phyloP scores from a whole-genome alignment of 2,113 vertebrate species.

The Nothocercus nigrocapillus region DNA sequence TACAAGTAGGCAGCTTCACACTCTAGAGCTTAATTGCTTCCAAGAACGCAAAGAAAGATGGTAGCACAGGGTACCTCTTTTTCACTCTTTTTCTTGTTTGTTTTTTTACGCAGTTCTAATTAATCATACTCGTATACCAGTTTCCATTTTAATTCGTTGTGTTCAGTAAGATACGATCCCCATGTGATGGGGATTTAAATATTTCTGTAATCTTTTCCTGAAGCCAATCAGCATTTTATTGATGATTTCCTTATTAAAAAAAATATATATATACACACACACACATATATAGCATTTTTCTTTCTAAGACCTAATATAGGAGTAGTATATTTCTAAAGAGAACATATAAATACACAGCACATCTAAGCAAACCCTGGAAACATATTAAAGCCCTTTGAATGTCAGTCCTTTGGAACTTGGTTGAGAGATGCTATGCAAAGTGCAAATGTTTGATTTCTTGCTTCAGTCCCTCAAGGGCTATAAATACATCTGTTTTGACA shows the following conservation, averaged over 20 bases:
- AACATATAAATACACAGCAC: neutral
- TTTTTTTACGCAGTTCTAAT: neutral
- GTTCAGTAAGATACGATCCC: neutral
- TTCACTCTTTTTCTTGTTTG: neutral
- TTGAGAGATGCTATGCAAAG: neutral
- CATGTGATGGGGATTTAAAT: neutral
- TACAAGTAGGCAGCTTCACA: conserved; percentile 1
- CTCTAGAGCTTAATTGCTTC: conserved; percentile 30
- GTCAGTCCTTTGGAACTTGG: neutral
- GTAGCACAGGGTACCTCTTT: neutral
- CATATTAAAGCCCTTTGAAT: neutral
- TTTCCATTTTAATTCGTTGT: neutral
- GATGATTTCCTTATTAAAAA: neutral
- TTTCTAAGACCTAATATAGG: neutral
- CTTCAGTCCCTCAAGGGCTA: conserved; percentile 34
- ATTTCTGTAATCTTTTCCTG: neutral
- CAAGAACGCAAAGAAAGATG: neutral
- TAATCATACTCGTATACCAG: neutral
- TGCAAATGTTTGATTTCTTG: neutral
- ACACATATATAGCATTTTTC: neutral
- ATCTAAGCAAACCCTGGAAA: conserved; percentile 35
- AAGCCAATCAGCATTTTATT: neutral
- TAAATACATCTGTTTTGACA: conserved; percentile 60
- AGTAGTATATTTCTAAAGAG: neutral
- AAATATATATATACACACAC: too few relatives aligned